A percentile compares a stretch with the other conserved stretches of the same genome.
phyloP scores from a whole-genome alignment of 2,797 vertebrate genomes.

The Sphenopsis melanotis region DNA sequence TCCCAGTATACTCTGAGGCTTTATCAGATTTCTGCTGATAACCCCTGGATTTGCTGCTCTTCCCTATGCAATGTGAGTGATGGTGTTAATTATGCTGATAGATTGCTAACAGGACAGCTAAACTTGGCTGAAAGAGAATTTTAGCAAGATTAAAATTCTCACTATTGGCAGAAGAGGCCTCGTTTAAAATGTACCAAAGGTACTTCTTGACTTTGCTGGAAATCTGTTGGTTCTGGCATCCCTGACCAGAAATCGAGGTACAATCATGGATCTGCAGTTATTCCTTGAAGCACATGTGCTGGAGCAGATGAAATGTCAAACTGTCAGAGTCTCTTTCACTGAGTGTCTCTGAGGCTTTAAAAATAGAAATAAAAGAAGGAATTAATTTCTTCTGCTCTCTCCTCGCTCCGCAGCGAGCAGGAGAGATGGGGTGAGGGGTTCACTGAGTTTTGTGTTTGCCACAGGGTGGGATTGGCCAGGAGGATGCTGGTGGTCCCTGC shows the following conservation, averaged over 20 bases:
- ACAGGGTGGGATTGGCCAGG: not conserved
- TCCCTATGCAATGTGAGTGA: not conserved
- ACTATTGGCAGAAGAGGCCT: constrained; percentile 4
- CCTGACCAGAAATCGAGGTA: constrained; percentile 41
- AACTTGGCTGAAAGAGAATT: constrained; percentile 33
- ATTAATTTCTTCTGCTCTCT: not conserved
- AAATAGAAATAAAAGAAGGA: constrained; percentile 38
- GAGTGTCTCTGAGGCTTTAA: not conserved
- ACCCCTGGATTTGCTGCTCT: constrained; percentile 2
- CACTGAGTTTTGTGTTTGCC: not conserved
- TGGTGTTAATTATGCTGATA: constrained; percentile 35
- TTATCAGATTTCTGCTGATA: not conserved
- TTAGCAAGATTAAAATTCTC: not conserved
- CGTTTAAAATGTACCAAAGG: not conserved
- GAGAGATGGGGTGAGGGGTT: not conserved
- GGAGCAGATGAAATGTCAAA: constrained; percentile 60
- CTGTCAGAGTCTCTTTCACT: constrained; percentile 37
- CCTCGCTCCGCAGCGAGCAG: accelerated
- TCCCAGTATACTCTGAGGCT: not conserved
- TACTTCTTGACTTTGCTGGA: constrained; percentile 20
- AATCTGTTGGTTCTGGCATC: constrained; percentile 59
- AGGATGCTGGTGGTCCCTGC: not conserved
- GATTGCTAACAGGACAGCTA: constrained; percentile 27
- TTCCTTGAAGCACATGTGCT: constrained; percentile 36
- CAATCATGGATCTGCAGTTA: not conserved